Conservation (phyloP, 37 sponge, comb jelly and placozoan genomes). For the Beroe ovata region DNA sequence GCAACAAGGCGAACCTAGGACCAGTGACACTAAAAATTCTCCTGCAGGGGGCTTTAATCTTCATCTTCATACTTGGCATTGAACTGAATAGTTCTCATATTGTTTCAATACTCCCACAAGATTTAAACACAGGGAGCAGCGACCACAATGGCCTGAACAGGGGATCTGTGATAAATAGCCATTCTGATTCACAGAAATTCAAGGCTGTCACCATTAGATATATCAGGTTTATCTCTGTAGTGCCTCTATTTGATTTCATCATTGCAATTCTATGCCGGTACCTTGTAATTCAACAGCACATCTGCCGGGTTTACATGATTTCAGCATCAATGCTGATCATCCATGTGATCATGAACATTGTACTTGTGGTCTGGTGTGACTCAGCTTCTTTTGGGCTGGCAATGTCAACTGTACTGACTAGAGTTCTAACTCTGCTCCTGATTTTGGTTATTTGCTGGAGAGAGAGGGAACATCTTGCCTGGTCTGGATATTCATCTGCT, state of each 20-base stretch:
- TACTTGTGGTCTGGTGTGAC: not conserved
- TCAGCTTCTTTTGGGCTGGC: not conserved
- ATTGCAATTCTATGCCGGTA: not conserved
- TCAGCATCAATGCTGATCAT: conserved; percentile 7
- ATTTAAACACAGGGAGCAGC: too few relatives aligned
- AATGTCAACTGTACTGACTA: not conserved
- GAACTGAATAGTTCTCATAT: conserved; percentile 28
- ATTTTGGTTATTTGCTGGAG: not conserved
- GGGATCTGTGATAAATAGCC: not conserved
- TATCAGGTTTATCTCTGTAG: conserved; percentile 6
- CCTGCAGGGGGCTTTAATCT: conserved; percentile 14
- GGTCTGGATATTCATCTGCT: conserved; percentile 3
- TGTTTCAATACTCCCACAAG: conserved; percentile 5
- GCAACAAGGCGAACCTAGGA: not conserved
- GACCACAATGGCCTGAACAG: not conserved
- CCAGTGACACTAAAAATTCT: conserved; percentile 36
- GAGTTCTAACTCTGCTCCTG: not conserved
- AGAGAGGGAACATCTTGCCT: not conserved
- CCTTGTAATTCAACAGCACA: conserved; percentile 2
- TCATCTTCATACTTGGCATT: conserved; percentile 48
- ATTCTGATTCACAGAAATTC: too few relatives aligned
- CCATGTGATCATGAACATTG: conserved; percentile 10
- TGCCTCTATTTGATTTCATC: conserved; percentile 55
- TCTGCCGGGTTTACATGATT: conserved; percentile 27
- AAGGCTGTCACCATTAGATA: not conserved